These are phyloP conservation scores for Lichenostomus cassidix DNA, from an alignment of 2,113 vertebrate species.

Conservation along the genomic window DNA sequence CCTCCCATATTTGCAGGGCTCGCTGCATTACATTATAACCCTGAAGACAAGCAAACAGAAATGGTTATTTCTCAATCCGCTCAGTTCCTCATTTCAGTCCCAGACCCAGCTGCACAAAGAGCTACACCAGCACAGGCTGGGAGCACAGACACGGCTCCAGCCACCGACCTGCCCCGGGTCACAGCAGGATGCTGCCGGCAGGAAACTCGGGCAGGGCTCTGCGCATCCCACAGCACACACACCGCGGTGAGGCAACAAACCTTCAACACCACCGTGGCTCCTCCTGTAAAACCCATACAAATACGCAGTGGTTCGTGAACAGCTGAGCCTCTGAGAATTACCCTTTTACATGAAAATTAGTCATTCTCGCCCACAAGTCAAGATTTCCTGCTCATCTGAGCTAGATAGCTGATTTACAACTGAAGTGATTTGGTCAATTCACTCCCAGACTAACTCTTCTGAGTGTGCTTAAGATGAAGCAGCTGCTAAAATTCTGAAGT, in stretches of 20 bases:
- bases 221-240: background rate
- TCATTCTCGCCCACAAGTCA: background rate
- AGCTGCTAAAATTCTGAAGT: background rate
- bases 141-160: fast-evolving
- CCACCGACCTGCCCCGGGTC: background rate
- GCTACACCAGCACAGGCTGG: background rate
- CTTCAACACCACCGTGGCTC: background rate
- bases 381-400: background rate
- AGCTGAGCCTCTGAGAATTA: background rate
- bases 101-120: background rate
- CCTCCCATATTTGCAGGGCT: background rate
- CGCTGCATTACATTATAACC: background rate
- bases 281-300: background rate
- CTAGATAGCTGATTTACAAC: background rate
- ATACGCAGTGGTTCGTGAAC: fast-evolving
- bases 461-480: background rate
- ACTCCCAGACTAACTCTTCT: background rate
- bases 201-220: background rate
- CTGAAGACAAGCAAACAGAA: background rate
- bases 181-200: background rate
- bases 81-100: background rate
- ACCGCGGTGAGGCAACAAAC: background rate
- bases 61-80: background rate
- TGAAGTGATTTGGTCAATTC: background rate
- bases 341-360: background rate